Evolutionary conservation across 2,113 vertebrate species (phyloP).

Genomic region (Muscicapa adusta): DNA sequence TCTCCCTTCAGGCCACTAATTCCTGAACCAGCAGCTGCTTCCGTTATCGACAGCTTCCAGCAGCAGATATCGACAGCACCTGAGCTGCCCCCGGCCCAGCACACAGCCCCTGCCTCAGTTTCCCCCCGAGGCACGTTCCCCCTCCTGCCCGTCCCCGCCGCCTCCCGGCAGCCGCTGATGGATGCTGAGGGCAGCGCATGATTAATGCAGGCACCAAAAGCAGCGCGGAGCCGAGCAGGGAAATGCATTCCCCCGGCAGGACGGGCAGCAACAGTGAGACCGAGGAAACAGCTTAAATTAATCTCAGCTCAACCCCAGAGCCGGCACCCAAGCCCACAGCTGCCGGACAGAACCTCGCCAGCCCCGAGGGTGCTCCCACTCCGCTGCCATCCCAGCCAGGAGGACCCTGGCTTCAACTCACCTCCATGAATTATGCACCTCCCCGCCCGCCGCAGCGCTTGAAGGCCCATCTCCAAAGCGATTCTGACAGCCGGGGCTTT

Average conservation of each 20-base stretch:
- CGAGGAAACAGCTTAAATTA: neutral
- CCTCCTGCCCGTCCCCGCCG: neutral
- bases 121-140: neutral
- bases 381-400: neutral
- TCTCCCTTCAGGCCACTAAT: neutral
- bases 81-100: neutral
- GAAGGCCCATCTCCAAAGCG: conserved; percentile 57
- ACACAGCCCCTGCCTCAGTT: conserved; percentile 9
- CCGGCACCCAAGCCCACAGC: neutral
- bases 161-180: neutral
- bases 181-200: neutral
- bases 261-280: neutral
- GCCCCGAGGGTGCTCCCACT: neutral
- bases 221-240: neutral
- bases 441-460: neutral
- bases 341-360: neutral
- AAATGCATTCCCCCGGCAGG: conserved; percentile 38
- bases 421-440: conserved; percentile 57
- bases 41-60: neutral
- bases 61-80: neutral
- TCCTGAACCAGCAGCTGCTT: neutral
- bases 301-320: neutral
- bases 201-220: conserved; percentile 52
- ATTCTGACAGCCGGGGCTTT: conserved; percentile 66
- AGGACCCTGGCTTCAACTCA: conserved; percentile 25